These are phyloP conservation scores for Agriopis aurantiaria DNA, from an alignment of 2,888 invertebrate species.

Conservation along the genomic window DNA sequence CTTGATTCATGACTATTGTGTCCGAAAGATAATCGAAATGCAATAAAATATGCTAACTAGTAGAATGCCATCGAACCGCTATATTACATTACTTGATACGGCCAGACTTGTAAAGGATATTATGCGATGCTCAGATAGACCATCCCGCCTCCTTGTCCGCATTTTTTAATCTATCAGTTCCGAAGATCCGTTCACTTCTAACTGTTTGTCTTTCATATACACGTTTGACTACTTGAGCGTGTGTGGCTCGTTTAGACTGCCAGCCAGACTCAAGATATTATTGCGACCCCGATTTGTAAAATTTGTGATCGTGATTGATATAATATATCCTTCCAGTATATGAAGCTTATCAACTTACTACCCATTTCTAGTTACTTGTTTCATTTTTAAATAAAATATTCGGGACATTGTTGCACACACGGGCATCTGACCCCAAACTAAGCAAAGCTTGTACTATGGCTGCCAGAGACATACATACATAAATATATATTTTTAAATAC, in stretches of 20 bases:
- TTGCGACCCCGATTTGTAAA: conserved; percentile 8
- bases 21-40: conserved; percentile 12
- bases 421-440: neutral
- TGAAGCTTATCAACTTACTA: too few relatives aligned
- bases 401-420: too few relatives aligned
- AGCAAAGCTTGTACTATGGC: neutral
- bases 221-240: conserved; percentile 13
- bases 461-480: too few relatives aligned
- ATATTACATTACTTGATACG: conserved; percentile 20
- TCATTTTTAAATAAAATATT: too few relatives aligned
- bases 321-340: too few relatives aligned
- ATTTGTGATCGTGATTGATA: too few relatives aligned
- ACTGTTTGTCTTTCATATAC: conserved; percentile 30
- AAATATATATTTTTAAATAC: too few relatives aligned
- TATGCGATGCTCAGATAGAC: conserved; percentile 29
- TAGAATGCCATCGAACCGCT: conserved; percentile 27
- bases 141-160: conserved; percentile 33
- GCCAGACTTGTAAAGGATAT: conserved; percentile 24
- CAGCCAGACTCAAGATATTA: conserved; percentile 1
- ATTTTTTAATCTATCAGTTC: conserved; percentile 34
- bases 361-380: too few relatives aligned
- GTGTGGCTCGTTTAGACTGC: conserved; percentile 7
- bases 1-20: neutral
- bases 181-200: conserved; percentile 34
- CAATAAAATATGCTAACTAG: conserved; percentile 16